Evolutionary conservation across 1,140 invertebrate species (phyloP).

Genomic region (Sesamia nonagrioides): DNA sequence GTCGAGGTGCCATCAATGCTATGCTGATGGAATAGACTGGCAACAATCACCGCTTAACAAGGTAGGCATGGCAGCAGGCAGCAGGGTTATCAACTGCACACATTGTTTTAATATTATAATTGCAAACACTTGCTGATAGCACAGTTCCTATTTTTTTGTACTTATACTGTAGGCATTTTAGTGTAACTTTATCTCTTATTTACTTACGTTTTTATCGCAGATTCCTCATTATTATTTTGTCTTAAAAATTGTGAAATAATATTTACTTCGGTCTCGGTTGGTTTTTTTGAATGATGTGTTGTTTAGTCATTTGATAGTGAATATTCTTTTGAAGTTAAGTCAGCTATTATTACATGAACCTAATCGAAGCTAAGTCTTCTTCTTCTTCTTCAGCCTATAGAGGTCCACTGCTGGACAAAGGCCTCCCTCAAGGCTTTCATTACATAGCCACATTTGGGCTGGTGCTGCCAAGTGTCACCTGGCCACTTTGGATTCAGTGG

Average conservation of each 20-base stretch:
- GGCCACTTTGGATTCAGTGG: too few relatives aligned
- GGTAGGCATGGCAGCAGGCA: slow-evolving; percentile 4
- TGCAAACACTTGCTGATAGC: slow-evolving; percentile 9
- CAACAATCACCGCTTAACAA: background rate
- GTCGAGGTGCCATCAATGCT: too few relatives aligned
- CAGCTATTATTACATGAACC: too few relatives aligned
- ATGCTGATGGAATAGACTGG: too few relatives aligned
- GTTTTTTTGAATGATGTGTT: background rate
- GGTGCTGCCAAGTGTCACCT: too few relatives aligned
- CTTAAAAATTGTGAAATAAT: background rate
- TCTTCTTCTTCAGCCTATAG: too few relatives aligned
- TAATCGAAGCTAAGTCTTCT: too few relatives aligned
- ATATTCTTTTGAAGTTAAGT: background rate
- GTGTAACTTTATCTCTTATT: slow-evolving; percentile 5
- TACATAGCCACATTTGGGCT: too few relatives aligned
- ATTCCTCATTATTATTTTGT: background rate
- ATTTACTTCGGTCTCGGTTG: background rate
- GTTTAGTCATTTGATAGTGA: background rate
- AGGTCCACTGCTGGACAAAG: too few relatives aligned
- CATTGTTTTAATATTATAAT: slow-evolving; percentile 34
- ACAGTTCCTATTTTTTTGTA: slow-evolving; percentile 18
- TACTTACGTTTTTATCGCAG: background rate
- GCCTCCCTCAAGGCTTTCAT: too few relatives aligned
- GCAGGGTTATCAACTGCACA: background rate
- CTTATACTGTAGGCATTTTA: background rate